Conservation (phyloP, 2,888 invertebrate species). For the Tiliacea aurago region DNA sequence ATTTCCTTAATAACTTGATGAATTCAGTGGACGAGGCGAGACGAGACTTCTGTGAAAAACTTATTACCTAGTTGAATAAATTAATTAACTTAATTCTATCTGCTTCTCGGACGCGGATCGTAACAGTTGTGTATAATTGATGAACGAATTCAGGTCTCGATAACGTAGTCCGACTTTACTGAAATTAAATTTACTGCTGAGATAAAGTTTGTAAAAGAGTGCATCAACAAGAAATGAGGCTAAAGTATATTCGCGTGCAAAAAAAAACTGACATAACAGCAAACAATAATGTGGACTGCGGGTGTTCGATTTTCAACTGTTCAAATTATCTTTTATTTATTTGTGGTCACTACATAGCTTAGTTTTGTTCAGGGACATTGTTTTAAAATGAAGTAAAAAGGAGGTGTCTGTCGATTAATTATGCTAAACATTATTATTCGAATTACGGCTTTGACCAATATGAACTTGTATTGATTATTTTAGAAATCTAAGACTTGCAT, state of each 20-base stretch:
- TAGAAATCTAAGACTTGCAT: neutral
- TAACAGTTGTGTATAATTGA: neutral
- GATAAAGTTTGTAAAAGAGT: neutral
- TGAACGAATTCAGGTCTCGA: neutral
- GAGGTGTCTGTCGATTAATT: neutral
- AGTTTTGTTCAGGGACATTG: too few relatives aligned
- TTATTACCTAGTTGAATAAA: constrained; percentile 14
- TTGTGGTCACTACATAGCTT: neutral
- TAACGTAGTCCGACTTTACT: neutral
- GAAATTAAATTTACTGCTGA: neutral
- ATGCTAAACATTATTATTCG: neutral
- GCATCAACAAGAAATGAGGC: neutral
- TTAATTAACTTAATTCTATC: constrained; percentile 15
- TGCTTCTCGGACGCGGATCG: neutral
- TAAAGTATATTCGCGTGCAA: neutral
- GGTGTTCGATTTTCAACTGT: constrained; percentile 7
- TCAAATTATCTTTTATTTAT: neutral
- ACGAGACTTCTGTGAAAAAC: constrained; percentile 1
- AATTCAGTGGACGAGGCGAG: neutral
- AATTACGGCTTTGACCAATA: neutral
- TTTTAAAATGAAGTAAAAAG: neutral
- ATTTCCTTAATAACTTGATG: neutral
- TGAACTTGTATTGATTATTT: neutral
- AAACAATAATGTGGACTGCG: neutral
- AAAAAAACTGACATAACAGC: neutral